phyloP scores from a whole-genome alignment of 1,140 invertebrate species.

The Tetragonula clypearis region DNA sequence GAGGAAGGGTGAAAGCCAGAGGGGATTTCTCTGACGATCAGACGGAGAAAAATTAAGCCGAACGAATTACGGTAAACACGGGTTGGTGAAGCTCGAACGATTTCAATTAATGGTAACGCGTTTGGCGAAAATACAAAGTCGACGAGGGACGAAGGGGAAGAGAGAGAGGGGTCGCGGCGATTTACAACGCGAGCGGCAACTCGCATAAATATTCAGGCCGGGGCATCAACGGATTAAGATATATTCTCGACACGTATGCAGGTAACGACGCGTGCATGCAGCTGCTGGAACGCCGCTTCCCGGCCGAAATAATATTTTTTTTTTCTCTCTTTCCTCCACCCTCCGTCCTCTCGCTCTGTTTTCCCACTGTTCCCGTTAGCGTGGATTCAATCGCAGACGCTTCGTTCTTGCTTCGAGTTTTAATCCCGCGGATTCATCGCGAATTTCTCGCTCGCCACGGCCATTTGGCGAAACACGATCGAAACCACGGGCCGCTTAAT shows the following conservation, averaged over 20 bases:
- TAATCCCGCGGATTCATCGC: constrained; percentile 19
- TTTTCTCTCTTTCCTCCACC: not conserved
- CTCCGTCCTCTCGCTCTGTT: not conserved
- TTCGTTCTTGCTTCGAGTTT: constrained; percentile 14
- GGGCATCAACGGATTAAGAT: constrained; percentile 46
- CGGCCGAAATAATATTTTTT: constrained; percentile 25
- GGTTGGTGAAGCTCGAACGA: not conserved
- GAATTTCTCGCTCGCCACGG: constrained; percentile 15
- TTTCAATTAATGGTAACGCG: constrained; percentile 16
- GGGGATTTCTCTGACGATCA: not conserved
- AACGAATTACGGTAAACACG: not conserved
- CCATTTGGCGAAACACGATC: constrained; percentile 24
- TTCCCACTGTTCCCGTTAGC: not conserved
- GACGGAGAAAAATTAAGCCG: not conserved
- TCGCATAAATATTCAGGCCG: constrained; percentile 47
- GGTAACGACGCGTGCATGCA: constrained; percentile 46
- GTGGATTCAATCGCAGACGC: constrained; percentile 27
- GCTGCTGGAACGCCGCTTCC: constrained; percentile 6
- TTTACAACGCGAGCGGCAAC: constrained; percentile 39
- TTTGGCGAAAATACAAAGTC: constrained; percentile 23
- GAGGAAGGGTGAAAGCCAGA: no score
- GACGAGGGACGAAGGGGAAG: not conserved
- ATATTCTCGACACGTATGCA: constrained; percentile 51
- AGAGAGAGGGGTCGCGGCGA: not conserved
- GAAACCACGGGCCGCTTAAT: constrained; percentile 31